Percentiles rank a stretch among this genome's conserved stretches.
These are phyloP conservation scores for Poecilia latipinna DNA, from an alignment of 2,113 vertebrate genomes.

Conservation along the genomic window DNA sequence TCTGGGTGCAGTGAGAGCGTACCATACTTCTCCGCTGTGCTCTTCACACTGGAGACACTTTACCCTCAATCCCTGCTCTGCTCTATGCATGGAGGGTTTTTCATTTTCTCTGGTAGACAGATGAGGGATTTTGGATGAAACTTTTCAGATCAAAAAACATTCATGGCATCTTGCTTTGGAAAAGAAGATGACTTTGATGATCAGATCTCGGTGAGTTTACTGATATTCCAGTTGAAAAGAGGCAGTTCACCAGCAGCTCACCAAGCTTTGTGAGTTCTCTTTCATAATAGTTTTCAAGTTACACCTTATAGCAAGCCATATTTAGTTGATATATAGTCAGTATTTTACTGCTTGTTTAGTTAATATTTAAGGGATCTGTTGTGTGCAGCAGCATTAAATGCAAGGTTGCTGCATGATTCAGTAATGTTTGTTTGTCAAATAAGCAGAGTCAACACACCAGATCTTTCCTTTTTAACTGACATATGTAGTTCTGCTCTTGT, in stretches of 20 bases:
- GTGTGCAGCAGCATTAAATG: too few species aligned
- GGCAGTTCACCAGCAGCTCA: neutral
- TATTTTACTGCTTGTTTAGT: neutral
- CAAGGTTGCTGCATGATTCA: neutral
- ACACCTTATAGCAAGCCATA: neutral
- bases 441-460: neutral
- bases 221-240: neutral
- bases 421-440: neutral
- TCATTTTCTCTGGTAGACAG: neutral
- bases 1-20: slow-evolving; percentile 41
- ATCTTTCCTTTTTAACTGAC: neutral
- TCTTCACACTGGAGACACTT: slow-evolving; percentile 6
- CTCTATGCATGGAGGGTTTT: neutral
- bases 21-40: neutral
- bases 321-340: neutral
- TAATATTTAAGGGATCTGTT: too few species aligned
- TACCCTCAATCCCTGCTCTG: neutral
- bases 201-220: slow-evolving; percentile 66
- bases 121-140: slow-evolving; percentile 1
- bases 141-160: neutral
- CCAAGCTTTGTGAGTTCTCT: neutral
- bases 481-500: neutral
- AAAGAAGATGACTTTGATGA: slow-evolving; percentile 56
- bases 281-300: neutral
- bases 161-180: slow-evolving; percentile 57